A percentile compares a stretch with the other conserved stretches of the same genome.
Evolutionary conservation across 2,113 vertebrate species (phyloP).

Genomic region (Lagopus leucura): DNA sequence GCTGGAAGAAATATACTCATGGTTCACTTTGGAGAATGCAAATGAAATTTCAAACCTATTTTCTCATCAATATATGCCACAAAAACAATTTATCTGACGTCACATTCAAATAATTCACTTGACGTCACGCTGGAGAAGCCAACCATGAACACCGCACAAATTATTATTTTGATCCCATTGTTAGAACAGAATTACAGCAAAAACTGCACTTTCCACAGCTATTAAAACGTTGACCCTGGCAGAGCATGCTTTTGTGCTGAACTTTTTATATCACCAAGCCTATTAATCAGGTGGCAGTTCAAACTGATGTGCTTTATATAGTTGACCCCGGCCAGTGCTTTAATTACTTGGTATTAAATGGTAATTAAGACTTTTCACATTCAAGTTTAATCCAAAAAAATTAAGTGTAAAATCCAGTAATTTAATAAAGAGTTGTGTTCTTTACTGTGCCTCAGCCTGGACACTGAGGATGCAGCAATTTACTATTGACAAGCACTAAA

Average conservation of each 20-base stretch:
- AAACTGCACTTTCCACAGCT: slow-evolving; percentile 70
- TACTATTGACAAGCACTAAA: slow-evolving; percentile 91
- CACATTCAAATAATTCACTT: slow-evolving; percentile 68
- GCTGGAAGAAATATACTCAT: not conserved
- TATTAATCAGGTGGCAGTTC: slow-evolving; percentile 79
- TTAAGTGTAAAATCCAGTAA: slow-evolving; percentile 78
- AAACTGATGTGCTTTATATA: slow-evolving; percentile 70
- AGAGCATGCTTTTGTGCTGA: slow-evolving; percentile 64
- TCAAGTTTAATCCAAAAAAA: slow-evolving; percentile 84
- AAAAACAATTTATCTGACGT: slow-evolving; percentile 37
- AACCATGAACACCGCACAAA: slow-evolving; percentile 55
- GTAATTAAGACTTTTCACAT: slow-evolving; percentile 85
- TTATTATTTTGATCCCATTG: slow-evolving; percentile 75
- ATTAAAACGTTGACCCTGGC: slow-evolving; percentile 74
- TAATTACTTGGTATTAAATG: slow-evolving; percentile 80
- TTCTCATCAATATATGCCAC: not conserved
- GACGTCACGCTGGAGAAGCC: slow-evolving; percentile 60
- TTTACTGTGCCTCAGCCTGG: slow-evolving; percentile 74
- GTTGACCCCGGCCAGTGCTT: slow-evolving; percentile 70
- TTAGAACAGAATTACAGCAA: slow-evolving; percentile 66
- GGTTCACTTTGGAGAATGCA: not conserved
- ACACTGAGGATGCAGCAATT: slow-evolving; percentile 83
- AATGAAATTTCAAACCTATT: not conserved
- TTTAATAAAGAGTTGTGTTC: slow-evolving; percentile 81
- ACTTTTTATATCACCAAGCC: slow-evolving; percentile 71